Base-by-base conservation (phyloP, 2,888 invertebrate genomes). In the Dolichopus griseipennis region DNA sequence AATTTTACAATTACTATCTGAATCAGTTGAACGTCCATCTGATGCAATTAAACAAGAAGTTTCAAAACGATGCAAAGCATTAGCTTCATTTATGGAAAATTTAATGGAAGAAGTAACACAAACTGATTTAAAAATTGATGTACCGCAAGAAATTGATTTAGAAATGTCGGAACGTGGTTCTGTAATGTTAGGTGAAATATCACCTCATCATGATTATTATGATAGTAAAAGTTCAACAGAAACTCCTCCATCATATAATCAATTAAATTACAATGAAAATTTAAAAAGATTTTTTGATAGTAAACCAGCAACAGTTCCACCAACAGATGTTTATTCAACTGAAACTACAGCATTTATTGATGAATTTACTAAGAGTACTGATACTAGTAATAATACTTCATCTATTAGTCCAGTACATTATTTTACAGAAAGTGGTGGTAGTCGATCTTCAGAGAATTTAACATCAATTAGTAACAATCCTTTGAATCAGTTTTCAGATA, bases 241-340 rank as follows among this genome's bases (percentile, higher is more conserved):
- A 75, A 91, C 92, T 0, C 90, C 89, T 0, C 87, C 91, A 9
- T 93, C 91, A 76, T 94, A 94, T 83, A 91, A 88, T 75, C 92
- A 92, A 77, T 83, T 93, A 9, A 95, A 93, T 80, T 93, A 91
- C 77, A 91, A 90, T 74, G 92, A 93, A 75, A 95, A 90, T 75
- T 82, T 92, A 71, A 86, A 89, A 76, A 83, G 87, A 72, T 88
- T 88, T 77, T 88, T 88, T 76, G 85, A 87, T 76, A 88, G 88
- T 75, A 86, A 87, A 73, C 88, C 88, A 0, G 84, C 85, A 72
- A 88, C 87, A 1, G 84, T 84, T 0, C 80, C 83, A 20, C 84
- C 85, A 3, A 83, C 84, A 71, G 85, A 84, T 72, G 83, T 84
- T 12, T 75, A 76, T 67, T 78, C 78, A 67, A 79, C 79, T 69